phyloP scores from a whole-genome alignment of 2,113 vertebrate genomes.

The Garra rufa region DNA sequence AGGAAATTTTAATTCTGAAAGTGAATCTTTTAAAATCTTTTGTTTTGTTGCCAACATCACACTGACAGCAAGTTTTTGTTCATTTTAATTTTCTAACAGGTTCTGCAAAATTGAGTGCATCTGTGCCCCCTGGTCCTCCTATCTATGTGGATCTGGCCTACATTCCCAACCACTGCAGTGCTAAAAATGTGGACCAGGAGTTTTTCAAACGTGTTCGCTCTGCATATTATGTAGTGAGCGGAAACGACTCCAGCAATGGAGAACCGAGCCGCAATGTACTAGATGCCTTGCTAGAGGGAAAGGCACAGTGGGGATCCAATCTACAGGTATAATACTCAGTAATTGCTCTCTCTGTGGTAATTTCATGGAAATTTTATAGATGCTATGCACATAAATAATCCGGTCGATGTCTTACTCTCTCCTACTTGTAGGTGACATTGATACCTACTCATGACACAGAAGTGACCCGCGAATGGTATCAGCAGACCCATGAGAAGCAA shows the following conservation, averaged over 20 bases:
- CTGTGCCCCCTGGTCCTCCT: conserved; percentile 78
- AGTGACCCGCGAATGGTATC: conserved; percentile 98
- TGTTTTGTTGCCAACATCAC: neutral
- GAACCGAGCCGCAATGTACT: conserved; percentile 91
- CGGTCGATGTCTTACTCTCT: neutral
- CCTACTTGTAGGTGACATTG: conserved; percentile 85
- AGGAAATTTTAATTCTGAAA: too few species aligned
- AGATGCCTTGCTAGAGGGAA: conserved; percentile 92
- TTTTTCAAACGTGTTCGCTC: conserved; percentile 95
- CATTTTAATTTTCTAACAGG: conserved; percentile 29
- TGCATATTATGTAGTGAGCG: conserved; percentile 95
- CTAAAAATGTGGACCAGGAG: conserved; percentile 94
- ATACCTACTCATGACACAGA: conserved; percentile 98
- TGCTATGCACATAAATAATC: neutral
- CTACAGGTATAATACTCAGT: conserved; percentile 82
- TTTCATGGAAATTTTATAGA: neutral
- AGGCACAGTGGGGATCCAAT: conserved; percentile 97
- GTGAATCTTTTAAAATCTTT: too few species aligned
- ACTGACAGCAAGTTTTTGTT: neutral
- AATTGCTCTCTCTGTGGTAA: neutral
- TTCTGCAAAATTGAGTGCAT: conserved; percentile 73
- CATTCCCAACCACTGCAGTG: conserved; percentile 97
- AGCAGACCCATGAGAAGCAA: conserved; percentile 96
- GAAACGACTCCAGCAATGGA: conserved; percentile 86
- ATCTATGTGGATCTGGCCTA: conserved; percentile 97